Evolutionary conservation across 2,797 vertebrate genomes (phyloP), one percentile per base, ranked within the genome.

Genomic region (Varecia variegata): DNA sequence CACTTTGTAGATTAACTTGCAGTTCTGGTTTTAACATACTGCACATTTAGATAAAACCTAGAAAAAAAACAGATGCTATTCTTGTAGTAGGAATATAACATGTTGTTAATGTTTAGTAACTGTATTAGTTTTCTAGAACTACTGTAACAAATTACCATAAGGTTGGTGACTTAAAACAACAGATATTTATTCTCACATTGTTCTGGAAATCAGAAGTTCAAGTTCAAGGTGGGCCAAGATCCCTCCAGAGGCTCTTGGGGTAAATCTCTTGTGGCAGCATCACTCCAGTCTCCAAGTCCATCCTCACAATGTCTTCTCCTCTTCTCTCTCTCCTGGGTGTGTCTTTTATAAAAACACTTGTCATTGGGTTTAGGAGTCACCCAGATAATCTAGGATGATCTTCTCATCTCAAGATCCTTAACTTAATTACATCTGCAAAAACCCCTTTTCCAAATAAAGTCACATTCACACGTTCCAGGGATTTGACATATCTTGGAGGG

Each of bases 11-110:
- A 50, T 95, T 58, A 76, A 43, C 27, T 45, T 62, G 38, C 27
- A 52, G 71, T 40, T 92, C 93, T 92, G 38, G 20, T 54, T 96
- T 96, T 89, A 80, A 87, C 30, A 30, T 23, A 73, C 14, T 21
- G 47, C 8, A 77, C 47, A 52, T 96, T 94, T 86, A 86, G 62
- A 47, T 85, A 14, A 71, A 97, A 91, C 21, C 47, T 60, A 58
- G 52, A 71, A 62, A 81, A 84, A 89, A 81, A 56, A 30, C 13
- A 84, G 68, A 43, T 84, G 1, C 6, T 56, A 0, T 93, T 38
- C 25, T 92, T 90, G 25, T 45, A 54, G 79, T 84, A 90, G 32
- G 56, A 76, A 65, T n/a, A 76, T 65, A 38, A 62, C 21, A 77
- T 50, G 18, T 30, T 52, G 23, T 73, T 95, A 13, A 35, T 40